Conservation (phyloP, 2,888 invertebrate species). For the Epsilonema sp. region DNA sequence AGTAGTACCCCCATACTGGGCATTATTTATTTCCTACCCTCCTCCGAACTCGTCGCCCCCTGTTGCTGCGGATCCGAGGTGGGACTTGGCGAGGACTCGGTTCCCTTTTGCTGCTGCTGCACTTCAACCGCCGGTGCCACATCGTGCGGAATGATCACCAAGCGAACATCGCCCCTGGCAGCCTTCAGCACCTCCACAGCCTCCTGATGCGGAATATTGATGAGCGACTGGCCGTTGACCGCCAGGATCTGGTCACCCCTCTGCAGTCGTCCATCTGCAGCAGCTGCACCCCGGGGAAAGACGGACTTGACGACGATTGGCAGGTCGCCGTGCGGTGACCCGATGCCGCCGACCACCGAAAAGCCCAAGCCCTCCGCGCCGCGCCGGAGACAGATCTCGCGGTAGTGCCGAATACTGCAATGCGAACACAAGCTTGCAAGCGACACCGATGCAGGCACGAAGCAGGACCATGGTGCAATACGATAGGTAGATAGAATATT, state of each 20-base stretch:
- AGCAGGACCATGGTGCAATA: no score
- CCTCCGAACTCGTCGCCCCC: no score
- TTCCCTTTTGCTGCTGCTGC: no score
- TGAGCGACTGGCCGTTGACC: slow-evolving; percentile 49
- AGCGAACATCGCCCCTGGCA: neutral
- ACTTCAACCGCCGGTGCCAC: no score
- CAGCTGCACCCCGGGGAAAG: slow-evolving; percentile 46
- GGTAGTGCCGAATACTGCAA: neutral
- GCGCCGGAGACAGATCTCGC: neutral
- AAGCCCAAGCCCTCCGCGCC: slow-evolving; percentile 38
- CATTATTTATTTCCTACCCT: no score
- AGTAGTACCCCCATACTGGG: no score
- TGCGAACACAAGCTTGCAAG: no score
- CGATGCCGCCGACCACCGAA: slow-evolving; percentile 35
- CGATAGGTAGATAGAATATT: no score
- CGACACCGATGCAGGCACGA: no score
- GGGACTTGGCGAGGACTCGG: no score
- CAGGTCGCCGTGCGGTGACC: slow-evolving; percentile 38
- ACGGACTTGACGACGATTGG: slow-evolving; percentile 35
- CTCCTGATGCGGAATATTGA: neutral
- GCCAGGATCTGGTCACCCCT: slow-evolving; percentile 67
- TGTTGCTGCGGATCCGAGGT: no score
- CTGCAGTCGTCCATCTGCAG: slow-evolving; percentile 56
- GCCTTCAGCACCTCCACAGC: neutral
- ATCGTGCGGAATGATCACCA: no score